Percentiles rank a stretch among this genome's conserved stretches.
Conservation (phyloP, 2,888 invertebrate species). For the Nesidiocoris tenuis region DNA sequence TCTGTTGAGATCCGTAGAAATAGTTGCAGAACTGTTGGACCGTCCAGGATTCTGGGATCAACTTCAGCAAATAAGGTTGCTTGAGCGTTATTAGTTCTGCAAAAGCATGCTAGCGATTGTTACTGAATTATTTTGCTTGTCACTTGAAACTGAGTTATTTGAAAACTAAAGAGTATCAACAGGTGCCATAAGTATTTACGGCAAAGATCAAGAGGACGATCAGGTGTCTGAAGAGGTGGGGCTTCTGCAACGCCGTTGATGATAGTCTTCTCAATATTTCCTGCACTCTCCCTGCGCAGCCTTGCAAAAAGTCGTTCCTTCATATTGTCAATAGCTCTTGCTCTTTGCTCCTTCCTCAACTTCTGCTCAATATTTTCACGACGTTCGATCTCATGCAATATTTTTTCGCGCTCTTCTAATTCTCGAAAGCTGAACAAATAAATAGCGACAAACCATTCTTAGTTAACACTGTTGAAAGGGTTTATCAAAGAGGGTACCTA, state of each 20-base stretch:
- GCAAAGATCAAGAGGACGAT: neutral
- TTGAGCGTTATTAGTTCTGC: neutral
- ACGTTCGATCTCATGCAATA: slow-evolving; percentile 4
- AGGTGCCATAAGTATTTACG: too few species aligned
- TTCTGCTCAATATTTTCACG: slow-evolving; percentile 2
- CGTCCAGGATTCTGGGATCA: neutral
- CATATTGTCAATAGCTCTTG: neutral
- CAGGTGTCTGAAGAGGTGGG: too few species aligned
- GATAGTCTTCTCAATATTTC: neutral
- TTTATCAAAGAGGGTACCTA: too few species aligned
- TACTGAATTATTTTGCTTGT: too few species aligned
- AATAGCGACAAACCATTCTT: neutral
- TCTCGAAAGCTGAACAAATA: slow-evolving; percentile 3
- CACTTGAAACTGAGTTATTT: too few species aligned
- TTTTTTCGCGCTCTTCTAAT: slow-evolving; percentile 6
- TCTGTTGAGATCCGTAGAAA: neutral
- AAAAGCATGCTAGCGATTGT: too few species aligned
- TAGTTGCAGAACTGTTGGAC: neutral
- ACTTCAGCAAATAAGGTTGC: neutral
- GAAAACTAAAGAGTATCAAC: too few species aligned
- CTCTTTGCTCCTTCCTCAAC: neutral
- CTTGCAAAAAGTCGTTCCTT: neutral
- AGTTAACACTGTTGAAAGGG: too few species aligned
- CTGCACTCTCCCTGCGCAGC: neutral
- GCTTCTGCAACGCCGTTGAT: too few species aligned